Conservation (phyloP, 2,888 invertebrate species). For the Acrobeloides nanus region DNA sequence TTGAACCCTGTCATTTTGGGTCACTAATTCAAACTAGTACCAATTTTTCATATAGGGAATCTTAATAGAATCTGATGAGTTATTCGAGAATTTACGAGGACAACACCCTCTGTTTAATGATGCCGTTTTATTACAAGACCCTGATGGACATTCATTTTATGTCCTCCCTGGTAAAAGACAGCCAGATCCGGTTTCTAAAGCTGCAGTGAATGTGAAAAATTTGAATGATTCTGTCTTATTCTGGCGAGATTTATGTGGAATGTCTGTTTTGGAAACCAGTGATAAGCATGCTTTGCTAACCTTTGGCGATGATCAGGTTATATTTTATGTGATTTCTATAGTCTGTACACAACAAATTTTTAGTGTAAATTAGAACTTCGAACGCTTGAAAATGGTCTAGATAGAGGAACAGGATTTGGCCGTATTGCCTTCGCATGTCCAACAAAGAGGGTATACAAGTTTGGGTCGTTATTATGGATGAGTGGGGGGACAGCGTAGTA, state of each 20-base stretch:
- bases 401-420: constrained; percentile 83
- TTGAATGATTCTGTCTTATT: constrained; percentile 71
- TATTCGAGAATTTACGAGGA: constrained; percentile 48
- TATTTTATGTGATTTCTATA: constrained; percentile 7
- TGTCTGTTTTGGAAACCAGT: constrained; percentile 65
- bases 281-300: constrained; percentile 21
- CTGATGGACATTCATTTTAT: constrained; percentile 83
- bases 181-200: constrained; percentile 65
- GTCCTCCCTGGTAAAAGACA: constrained; percentile 63
- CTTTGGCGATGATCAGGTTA: constrained; percentile 27
- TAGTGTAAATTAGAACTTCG: constrained; percentile 67
- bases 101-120: too few species aligned
- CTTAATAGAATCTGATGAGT: constrained; percentile 72
- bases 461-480: too few species aligned
- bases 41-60: constrained; percentile 62
- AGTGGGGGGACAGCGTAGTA: too few species aligned
- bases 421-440: constrained; percentile 76
- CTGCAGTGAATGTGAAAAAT: constrained; percentile 71
- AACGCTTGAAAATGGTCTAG: constrained; percentile 59
- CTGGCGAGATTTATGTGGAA: constrained; percentile 73
- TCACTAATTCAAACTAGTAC: too few species aligned
- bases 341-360: constrained; percentile 12
- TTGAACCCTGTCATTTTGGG: too few species aligned
- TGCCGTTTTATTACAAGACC: constrained; percentile 65
- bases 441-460: constrained; percentile 1